These are phyloP conservation scores for Typhlichthys eigenmanni DNA, from an alignment of 2,797 vertebrate genomes.

Conservation along the genomic window DNA sequence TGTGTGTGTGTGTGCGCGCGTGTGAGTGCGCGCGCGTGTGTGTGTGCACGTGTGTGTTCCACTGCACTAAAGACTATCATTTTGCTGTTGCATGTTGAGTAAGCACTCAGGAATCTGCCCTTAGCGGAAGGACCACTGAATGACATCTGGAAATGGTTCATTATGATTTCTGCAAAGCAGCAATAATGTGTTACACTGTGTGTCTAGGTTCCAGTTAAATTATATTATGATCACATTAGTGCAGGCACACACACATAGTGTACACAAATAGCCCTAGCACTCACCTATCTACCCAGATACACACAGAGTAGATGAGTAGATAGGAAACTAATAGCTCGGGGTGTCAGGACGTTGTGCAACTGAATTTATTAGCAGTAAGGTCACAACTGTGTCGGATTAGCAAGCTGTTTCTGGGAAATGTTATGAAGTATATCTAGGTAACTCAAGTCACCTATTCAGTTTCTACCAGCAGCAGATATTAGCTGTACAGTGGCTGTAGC, in stretches of 20 bases:
- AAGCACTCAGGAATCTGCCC: constrained; percentile 42
- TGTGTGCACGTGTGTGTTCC: not conserved
- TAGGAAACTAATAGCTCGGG: too few species aligned
- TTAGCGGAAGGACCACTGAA: constrained; percentile 29
- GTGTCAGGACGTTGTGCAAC: too few species aligned
- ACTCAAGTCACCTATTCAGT: too few species aligned
- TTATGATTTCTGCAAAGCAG: constrained; percentile 36
- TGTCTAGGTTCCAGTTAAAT: not conserved
- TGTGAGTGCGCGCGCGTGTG: not conserved
- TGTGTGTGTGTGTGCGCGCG: not conserved
- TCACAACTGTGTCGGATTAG: too few species aligned
- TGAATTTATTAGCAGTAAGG: too few species aligned
- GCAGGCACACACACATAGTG: constrained; percentile 1
- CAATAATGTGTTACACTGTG: constrained; percentile 27
- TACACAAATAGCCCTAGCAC: too few species aligned
- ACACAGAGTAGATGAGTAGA: too few species aligned
- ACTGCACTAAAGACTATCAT: constrained; percentile 40
- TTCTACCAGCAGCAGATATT: too few species aligned
- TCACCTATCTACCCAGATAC: too few species aligned
- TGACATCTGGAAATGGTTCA: constrained; percentile 31
- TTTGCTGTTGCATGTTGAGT: constrained; percentile 30
- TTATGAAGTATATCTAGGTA: too few species aligned
- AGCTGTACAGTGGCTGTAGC: too few species aligned
- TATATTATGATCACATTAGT: not conserved
- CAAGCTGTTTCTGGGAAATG: too few species aligned